Percentiles rank a stretch among this genome's conserved stretches.
Conservation (phyloP, 1,140 invertebrate species). For the Tetramorium alpestre region DNA sequence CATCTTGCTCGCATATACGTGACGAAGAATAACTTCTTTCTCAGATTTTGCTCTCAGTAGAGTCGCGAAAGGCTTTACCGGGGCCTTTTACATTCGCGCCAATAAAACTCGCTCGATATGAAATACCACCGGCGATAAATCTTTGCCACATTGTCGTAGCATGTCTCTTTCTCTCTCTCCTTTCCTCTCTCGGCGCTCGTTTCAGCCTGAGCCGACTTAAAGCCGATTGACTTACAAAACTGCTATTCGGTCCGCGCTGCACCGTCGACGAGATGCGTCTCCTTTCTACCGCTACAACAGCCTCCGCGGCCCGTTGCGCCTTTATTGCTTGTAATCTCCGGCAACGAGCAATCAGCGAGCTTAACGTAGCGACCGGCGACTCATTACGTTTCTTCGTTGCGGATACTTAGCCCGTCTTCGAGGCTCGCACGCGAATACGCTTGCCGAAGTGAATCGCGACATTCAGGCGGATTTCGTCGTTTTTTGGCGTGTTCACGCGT, state of each 20-base stretch:
- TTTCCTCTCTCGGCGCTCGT: not conserved
- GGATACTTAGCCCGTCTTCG: conserved; percentile 23
- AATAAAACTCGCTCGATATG: conserved; percentile 67
- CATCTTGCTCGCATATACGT: not conserved
- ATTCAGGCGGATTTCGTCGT: conserved; percentile 27
- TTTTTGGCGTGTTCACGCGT: conserved; percentile 9
- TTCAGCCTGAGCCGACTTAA: conserved; percentile 1
- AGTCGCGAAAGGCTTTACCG: not conserved
- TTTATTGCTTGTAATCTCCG: conserved; percentile 55
- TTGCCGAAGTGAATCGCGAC: conserved; percentile 28
- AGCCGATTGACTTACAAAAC: conserved; percentile 65
- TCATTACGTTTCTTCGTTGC: conserved; percentile 58
- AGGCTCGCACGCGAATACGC: conserved; percentile 29
- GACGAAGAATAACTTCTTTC: not conserved
- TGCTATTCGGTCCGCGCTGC: not conserved
- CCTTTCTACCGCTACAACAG: not conserved
- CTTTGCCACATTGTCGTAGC: conserved; percentile 65
- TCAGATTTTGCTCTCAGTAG: conserved; percentile 3
- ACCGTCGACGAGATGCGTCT: conserved; percentile 6
- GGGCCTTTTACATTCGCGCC: conserved; percentile 11
- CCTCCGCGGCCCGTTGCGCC: conserved; percentile 5
- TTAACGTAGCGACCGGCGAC: conserved; percentile 53
- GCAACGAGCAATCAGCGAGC: conserved; percentile 56
- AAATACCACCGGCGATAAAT: conserved; percentile 70
- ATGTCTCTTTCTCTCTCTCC: conserved; percentile 9